A percentile compares a stretch with the other conserved stretches of the same genome.
phyloP scores from a whole-genome alignment of 2,888 invertebrate genomes.

The Pterostichus madidus region DNA sequence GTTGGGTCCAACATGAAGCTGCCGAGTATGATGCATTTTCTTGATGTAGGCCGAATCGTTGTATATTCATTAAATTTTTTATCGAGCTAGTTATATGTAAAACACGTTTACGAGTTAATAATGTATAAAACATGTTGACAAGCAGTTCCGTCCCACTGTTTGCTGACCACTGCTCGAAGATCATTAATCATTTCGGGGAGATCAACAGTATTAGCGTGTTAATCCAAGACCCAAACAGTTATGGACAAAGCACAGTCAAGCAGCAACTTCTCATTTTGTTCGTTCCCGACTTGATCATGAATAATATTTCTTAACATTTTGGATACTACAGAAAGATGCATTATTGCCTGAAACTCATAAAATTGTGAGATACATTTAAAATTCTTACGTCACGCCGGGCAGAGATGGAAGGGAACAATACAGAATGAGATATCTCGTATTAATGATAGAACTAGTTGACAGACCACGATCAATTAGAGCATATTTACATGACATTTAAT shows the following conservation, averaged over 20 bases:
- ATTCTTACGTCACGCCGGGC: too few relatives aligned
- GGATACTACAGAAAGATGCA: too few relatives aligned
- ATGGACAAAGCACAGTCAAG: constrained; percentile 16
- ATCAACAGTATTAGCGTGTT: constrained; percentile 65
- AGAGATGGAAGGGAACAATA: too few relatives aligned
- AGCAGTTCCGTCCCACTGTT: constrained; percentile 66
- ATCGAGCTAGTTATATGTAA: constrained; percentile 57
- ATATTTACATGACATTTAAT: too few relatives aligned
- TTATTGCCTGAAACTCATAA: too few relatives aligned
- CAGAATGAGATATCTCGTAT: too few relatives aligned
- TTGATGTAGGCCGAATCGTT: constrained; percentile 54
- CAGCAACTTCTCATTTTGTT: background rate
- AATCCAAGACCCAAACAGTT: constrained; percentile 59
- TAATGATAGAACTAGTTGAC: too few relatives aligned
- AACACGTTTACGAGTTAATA: constrained; percentile 66
- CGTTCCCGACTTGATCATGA: background rate
- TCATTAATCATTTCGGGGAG: constrained; percentile 67
- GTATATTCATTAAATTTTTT: constrained; percentile 66
- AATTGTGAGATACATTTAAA: too few relatives aligned
- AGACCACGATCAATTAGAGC: too few relatives aligned
- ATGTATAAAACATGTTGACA: constrained; percentile 67
- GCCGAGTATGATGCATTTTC: constrained; percentile 35
- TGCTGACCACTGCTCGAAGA: constrained; percentile 60
- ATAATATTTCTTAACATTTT: background rate
- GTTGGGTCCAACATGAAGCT: background rate